Evolutionary conservation across 2,113 vertebrate species (phyloP).

Genomic region (Corvus hawaiiensis): DNA sequence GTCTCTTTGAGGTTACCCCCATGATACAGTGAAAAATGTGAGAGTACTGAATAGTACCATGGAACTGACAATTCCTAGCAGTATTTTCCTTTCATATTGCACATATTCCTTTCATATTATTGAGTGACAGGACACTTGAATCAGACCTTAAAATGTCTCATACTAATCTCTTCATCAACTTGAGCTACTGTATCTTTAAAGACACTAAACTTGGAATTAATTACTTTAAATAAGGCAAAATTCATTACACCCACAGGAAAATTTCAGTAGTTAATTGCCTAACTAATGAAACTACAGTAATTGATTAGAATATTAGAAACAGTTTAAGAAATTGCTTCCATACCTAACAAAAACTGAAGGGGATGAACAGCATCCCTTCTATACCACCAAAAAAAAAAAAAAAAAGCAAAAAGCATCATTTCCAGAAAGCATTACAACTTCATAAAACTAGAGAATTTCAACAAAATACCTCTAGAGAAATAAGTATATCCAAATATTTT

Average conservation of each 20-base stretch:
- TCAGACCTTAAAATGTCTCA: background rate
- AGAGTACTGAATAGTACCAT: background rate
- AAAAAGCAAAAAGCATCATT: background rate
- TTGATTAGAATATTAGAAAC: background rate
- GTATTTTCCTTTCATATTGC: background rate
- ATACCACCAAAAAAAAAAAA: background rate
- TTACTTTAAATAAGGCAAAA: background rate
- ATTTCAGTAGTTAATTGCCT: background rate
- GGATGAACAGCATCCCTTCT: background rate
- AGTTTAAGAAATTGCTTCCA: background rate
- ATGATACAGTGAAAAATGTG: background rate
- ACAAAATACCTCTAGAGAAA: background rate
- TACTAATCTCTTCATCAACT: background rate
- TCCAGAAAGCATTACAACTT: background rate
- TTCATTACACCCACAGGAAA: background rate
- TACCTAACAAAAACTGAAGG: background rate
- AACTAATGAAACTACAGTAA: background rate
- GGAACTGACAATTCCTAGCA: background rate
- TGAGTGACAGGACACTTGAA: background rate
- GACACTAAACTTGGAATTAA: background rate
- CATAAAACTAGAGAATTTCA: background rate
- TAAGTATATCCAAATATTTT: background rate
- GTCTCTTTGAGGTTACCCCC: background rate
- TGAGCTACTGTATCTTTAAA: background rate
- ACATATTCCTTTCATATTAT: background rate